Evolutionary conservation across 1,140 invertebrate species (phyloP), one percentile per base, ranked within the genome.

Genomic region (Berghia stephanieae): DNA sequence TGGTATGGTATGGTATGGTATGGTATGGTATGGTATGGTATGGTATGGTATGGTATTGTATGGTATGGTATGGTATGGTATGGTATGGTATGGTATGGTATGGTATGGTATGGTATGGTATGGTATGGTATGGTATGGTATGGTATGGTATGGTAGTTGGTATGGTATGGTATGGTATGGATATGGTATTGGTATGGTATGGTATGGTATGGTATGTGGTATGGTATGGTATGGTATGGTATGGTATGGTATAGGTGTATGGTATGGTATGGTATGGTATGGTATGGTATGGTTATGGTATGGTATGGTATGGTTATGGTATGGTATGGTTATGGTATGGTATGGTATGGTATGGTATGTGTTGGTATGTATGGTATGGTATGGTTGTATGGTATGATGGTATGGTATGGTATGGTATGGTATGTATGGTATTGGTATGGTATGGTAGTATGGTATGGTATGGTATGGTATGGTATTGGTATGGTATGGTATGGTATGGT

Each of bases 401-500:
- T 77, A 76, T 81, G 78, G 72, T 77, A 80, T 81, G 78, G 71
- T 81, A 77, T 72, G 72, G 78, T 72, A 70, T 80, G 78, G 78
- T 71, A 81, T 79, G 78, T 63, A 70, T 71, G 77, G 63, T 43
- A 70, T 49, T 80, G 80, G 72, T 81, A 77, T 80, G 78, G 71
- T 81, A 75, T 81, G 79, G 75, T 82, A 79, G 70, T 81, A 76
- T 80, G 72, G 52, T 79, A 77, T 79, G 71, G 57, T 77, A 71
- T 63, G 78, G 78, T 81, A 71, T 80, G n/a, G n/a, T n/a, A n/a
- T n/a, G n/a, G n/a, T n/a, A n/a, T n/a, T n/a, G n/a, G n/a, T n/a
- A n/a, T n/a, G 80, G 76, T 81, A 78, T 80, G 80, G 79, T 82
- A 74, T 80, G 80, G 79, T 81, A 79, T 80, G 75, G 74, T 78